Conservation (phyloP, 1,140 invertebrate species). For the Pseudachorutes palmiensis region DNA sequence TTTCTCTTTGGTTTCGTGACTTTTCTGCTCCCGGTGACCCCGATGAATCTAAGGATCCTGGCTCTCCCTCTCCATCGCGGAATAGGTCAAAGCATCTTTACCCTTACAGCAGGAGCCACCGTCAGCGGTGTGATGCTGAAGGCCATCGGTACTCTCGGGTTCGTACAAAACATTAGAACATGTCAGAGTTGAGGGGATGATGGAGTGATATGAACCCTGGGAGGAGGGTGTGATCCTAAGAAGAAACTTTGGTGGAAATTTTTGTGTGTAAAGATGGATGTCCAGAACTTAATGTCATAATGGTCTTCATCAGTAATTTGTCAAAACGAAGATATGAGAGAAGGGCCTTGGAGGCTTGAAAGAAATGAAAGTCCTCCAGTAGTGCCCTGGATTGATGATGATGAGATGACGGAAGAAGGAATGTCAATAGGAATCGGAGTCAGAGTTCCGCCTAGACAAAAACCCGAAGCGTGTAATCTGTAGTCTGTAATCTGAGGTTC, state of each 20-base stretch:
- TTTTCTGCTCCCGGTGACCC: slow-evolving; percentile 33
- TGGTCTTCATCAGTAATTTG: not conserved
- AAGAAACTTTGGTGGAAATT: too few species aligned
- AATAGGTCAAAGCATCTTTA: slow-evolving; percentile 18
- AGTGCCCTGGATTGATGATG: slow-evolving; percentile 1
- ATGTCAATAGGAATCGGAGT: not conserved
- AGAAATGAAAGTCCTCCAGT: not conserved
- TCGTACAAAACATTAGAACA: too few species aligned
- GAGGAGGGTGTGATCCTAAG: too few species aligned
- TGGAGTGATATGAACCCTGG: too few species aligned
- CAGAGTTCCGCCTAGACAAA: not conserved
- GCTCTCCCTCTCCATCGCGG: slow-evolving; percentile 22
- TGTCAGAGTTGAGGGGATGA: too few species aligned
- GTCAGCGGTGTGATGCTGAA: slow-evolving; percentile 31
- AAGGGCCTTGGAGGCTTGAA: not conserved
- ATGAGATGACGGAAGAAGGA: not conserved
- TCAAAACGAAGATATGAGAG: slow-evolving; percentile 1
- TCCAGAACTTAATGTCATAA: not conserved
- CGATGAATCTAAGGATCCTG: slow-evolving; percentile 24
- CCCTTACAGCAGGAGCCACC: slow-evolving; percentile 6
- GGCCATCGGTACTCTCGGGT: slow-evolving; percentile 25
- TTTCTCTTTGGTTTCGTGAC: slow-evolving; percentile 30
- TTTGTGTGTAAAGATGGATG: too few species aligned
- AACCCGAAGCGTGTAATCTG: not conserved
- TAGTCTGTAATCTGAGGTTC: not conserved